phyloP scores from a whole-genome alignment of 2,888 invertebrate genomes.

The Athalia cordata region DNA sequence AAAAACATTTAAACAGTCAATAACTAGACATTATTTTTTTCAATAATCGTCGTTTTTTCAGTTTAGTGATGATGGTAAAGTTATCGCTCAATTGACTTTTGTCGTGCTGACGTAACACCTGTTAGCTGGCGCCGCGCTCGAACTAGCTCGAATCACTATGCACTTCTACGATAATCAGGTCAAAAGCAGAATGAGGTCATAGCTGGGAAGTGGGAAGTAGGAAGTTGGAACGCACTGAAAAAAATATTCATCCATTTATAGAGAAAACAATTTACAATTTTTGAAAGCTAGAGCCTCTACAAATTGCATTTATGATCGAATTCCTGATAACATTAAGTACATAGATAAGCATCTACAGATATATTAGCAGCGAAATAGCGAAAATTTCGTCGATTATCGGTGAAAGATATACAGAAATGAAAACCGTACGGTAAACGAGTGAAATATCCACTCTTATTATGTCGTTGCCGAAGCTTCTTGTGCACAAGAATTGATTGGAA shows the following conservation, averaged over 20 bases:
- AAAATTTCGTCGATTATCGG: no score
- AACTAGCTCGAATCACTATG: conserved; percentile 48
- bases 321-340: no score
- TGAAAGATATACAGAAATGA: no score
- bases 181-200: conserved; percentile 58
- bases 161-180: conserved; percentile 58
- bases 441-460: no score
- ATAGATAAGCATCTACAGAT: no score
- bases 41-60: background rate
- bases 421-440: no score
- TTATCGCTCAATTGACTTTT: conserved; percentile 21
- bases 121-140: conserved; percentile 47
- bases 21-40: background rate
- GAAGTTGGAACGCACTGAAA: conserved; percentile 27
- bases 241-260: conserved; percentile 22
- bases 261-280: background rate
- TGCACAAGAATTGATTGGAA: conserved; percentile 22
- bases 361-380: no score
- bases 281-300: background rate
- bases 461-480: background rate
- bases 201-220: conserved; percentile 47
- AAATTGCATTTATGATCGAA: no score
- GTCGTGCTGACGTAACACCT: conserved; percentile 47
- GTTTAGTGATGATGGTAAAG: background rate
- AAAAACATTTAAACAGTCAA: no score